These are phyloP conservation scores for Triplophysa tibetana DNA, from an alignment of 2,113 vertebrate species.

Conservation along the genomic window DNA sequence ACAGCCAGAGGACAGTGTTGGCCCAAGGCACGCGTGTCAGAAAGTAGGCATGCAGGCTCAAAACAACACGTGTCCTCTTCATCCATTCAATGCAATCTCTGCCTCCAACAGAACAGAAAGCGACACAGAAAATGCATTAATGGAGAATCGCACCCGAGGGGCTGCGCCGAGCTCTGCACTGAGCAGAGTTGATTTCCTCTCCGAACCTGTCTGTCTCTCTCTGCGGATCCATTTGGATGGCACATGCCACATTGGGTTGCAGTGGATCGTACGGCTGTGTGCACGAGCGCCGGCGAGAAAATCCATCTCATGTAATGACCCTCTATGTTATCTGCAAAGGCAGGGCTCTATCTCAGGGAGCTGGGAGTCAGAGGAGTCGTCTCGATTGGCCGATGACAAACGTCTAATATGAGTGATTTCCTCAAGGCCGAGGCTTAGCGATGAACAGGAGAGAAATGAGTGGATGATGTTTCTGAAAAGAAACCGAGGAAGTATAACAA, in stretches of 20 bases:
- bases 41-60: background rate
- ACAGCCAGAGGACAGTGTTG: background rate
- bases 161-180: conserved; percentile 24
- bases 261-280: background rate
- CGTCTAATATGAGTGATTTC: conserved; percentile 8
- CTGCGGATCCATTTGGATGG: background rate
- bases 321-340: conserved; percentile 30
- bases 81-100: conserved; percentile 33
- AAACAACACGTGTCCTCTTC: conserved; percentile 12
- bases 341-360: conserved; percentile 27
- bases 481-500: conserved; percentile 19
- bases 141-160: conserved; percentile 37
- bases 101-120: conserved; percentile 36
- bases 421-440: background rate
- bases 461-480: background rate
- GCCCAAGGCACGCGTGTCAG: background rate
- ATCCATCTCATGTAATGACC: conserved; percentile 52
- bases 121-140: conserved; percentile 56
- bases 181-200: conserved; percentile 43
- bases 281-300: conserved; percentile 34
- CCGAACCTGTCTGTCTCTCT: conserved; percentile 28
- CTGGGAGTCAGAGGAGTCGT: conserved; percentile 15
- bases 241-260: conserved; percentile 11
- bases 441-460: conserved; percentile 16
- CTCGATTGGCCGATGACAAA: background rate